Conservation (phyloP, 2,113 vertebrate genomes). For the Rattus norvegicus region GRCr8 NC_086022.1:118252501-118253000, state of each 20-base stretch:
- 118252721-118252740: background rate
- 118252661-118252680: background rate
- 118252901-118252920: background rate
- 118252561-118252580: too few species aligned
- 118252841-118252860: background rate
- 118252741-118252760: background rate
- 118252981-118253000: background rate
- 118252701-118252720: background rate
- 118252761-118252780: background rate
- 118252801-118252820: background rate
- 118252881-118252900: background rate
- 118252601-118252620: background rate
- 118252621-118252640: background rate
- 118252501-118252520: accelerated
- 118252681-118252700: background rate
- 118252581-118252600: background rate
- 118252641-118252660: background rate
- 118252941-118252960: background rate
- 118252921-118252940: background rate
- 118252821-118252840: background rate
- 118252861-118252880: background rate
- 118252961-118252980: background rate
- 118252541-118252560: background rate
- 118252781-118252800: background rate
- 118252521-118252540: background rate